phyloP scores from a whole-genome alignment of 2,888 invertebrate genomes.

The Sacculina carcini region DNA sequence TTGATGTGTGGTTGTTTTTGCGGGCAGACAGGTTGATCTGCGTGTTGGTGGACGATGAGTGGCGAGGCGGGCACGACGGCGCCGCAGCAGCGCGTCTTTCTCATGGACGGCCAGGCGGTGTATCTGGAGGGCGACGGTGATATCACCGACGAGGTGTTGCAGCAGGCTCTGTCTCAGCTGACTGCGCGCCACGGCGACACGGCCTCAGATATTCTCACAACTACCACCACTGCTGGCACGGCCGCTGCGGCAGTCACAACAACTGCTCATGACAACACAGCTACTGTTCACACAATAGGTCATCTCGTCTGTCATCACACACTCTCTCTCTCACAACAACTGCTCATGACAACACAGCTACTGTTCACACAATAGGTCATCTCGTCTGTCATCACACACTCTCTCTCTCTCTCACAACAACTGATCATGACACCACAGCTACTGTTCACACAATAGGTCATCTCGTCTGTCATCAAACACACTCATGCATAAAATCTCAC shows the following conservation, averaged over 20 bases:
- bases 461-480: too few species aligned
- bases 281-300: background rate
- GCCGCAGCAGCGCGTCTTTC: background rate
- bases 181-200: background rate
- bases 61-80: too few species aligned
- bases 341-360: background rate
- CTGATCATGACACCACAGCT: background rate
- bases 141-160: background rate
- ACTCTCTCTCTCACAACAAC: too few species aligned
- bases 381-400: too few species aligned
- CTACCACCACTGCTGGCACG: too few species aligned
- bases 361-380: background rate
- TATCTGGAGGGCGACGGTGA: background rate
- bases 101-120: constrained; percentile 2
- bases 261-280: background rate
- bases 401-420: too few species aligned
- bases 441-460: background rate
- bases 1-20: background rate
- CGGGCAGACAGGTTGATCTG: background rate
- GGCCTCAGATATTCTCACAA: too few species aligned
- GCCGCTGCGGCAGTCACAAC: background rate
- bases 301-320: too few species aligned
- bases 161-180: constrained; percentile 1
- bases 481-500: too few species aligned
- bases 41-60: background rate